phyloP scores from a whole-genome alignment of 2,113 vertebrate genomes.

The Andinoacara biseriatus region DNA sequence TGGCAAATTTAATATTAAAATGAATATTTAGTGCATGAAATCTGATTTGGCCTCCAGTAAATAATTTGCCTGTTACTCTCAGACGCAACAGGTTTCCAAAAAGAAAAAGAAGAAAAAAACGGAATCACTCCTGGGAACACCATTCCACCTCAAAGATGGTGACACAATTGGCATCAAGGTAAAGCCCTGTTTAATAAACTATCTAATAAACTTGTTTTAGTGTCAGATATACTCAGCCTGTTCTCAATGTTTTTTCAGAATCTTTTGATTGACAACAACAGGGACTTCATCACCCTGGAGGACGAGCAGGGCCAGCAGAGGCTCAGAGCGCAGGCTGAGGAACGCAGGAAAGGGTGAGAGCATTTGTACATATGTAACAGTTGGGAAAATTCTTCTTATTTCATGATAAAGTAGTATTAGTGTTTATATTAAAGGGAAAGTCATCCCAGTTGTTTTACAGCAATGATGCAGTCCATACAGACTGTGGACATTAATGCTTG shows the following conservation, averaged over 20 bases:
- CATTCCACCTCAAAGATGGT: slow-evolving; percentile 91
- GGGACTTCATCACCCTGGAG: slow-evolving; percentile 83
- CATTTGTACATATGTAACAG: neutral
- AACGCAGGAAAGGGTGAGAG: slow-evolving; percentile 80
- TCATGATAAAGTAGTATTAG: neutral
- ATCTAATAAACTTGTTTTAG: neutral
- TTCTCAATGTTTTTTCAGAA: slow-evolving; percentile 78
- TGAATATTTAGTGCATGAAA: neutral
- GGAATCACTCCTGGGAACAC: slow-evolving; percentile 85
- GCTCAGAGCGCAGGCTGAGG: slow-evolving; percentile 77
- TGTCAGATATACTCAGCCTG: neutral
- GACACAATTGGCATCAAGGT: slow-evolving; percentile 92
- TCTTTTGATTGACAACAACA: slow-evolving; percentile 84
- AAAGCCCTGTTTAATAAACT: neutral
- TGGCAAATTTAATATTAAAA: too few species aligned
- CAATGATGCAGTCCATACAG: neutral
- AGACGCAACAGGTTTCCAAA: slow-evolving; percentile 91
- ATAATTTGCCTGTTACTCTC: slow-evolving; percentile 1
- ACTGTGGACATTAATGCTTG: neutral
- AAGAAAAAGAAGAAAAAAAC: slow-evolving; percentile 90
- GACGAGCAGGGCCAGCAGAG: slow-evolving; percentile 84
- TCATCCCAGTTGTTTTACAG: neutral
- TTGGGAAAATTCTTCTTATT: neutral
- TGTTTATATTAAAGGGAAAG: neutral
- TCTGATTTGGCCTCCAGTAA: neutral